A percentile compares a stretch with the other conserved stretches of the same genome.
Evolutionary conservation across 2,113 vertebrate species (phyloP).

Genomic region (Propithecus coquereli): DNA sequence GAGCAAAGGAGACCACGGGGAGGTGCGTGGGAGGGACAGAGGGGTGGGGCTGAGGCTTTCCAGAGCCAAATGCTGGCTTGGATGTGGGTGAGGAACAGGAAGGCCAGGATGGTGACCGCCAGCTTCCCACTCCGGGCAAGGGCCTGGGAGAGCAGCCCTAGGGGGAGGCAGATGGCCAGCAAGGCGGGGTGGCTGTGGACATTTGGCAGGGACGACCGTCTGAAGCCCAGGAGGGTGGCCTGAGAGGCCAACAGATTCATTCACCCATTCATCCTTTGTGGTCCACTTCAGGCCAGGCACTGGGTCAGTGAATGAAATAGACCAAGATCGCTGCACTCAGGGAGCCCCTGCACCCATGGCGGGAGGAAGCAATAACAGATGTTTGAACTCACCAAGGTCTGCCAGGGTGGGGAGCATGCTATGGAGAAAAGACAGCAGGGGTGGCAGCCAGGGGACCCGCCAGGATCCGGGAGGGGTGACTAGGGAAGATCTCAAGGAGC

Average conservation of each 20-base stretch:
- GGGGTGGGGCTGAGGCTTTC: neutral
- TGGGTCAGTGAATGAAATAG: neutral
- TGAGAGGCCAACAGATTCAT: neutral
- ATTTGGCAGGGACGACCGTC: accelerated
- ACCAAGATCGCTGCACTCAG: neutral
- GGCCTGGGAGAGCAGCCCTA: neutral
- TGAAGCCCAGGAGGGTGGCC: neutral
- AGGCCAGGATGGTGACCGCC: neutral
- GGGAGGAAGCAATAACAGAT: accelerated
- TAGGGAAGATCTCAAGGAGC: neutral
- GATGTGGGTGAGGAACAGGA: neutral
- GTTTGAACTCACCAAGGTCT: too few relatives aligned
- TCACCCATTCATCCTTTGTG: neutral
- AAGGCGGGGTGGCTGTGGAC: neutral
- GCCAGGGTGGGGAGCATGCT: accelerated
- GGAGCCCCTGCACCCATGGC: neutral
- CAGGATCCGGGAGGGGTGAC: too few relatives aligned
- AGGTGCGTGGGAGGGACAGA: neutral
- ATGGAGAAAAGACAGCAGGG: neutral
- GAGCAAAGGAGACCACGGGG: neutral
- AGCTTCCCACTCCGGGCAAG: accelerated
- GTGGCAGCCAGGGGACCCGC: accelerated
- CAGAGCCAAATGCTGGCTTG: neutral
- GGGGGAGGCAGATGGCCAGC: neutral
- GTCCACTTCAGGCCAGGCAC: neutral